phyloP scores from a whole-genome alignment of 2,113 vertebrate genomes.

The Seriola quinqueradiata region DNA sequence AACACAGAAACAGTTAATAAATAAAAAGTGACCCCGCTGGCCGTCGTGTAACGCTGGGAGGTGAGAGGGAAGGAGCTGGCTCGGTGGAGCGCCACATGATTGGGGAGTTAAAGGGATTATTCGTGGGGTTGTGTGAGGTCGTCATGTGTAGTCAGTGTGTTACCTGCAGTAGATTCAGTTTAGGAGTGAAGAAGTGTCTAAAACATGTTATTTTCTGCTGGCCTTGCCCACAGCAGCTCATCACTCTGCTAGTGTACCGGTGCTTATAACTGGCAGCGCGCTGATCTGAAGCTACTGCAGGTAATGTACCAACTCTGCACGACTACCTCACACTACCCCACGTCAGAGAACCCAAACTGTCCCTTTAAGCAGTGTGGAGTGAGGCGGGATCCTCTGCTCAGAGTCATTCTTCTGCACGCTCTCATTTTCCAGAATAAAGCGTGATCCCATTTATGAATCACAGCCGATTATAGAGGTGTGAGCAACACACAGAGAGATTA shows the following conservation, averaged over 20 bases:
- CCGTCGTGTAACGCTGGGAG: constrained; percentile 26
- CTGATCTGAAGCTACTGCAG: no score
- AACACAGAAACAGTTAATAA: constrained; percentile 5
- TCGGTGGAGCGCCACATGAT: constrained; percentile 5
- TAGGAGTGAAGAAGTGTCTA: no score
- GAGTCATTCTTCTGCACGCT: not conserved
- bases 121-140: no score
- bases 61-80: not conserved
- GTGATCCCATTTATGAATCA: constrained; percentile 59
- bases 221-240: no score
- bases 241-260: no score
- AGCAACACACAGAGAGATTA: constrained; percentile 29
- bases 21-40: not conserved
- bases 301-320: no score
- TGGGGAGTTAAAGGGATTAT: not conserved
- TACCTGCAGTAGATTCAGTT: no score
- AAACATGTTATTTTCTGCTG: no score
- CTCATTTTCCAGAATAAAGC: constrained; percentile 23
- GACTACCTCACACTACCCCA: no score
- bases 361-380: not conserved
- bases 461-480: constrained; percentile 30
- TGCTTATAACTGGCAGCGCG: no score
- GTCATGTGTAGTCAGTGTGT: no score
- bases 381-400: not conserved
- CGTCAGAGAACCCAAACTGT: no score